Percentiles rank a stretch among this genome's conserved stretches.
Evolutionary conservation across 2,888 invertebrate genomes (phyloP).

Genomic region (Cinara cedri): DNA sequence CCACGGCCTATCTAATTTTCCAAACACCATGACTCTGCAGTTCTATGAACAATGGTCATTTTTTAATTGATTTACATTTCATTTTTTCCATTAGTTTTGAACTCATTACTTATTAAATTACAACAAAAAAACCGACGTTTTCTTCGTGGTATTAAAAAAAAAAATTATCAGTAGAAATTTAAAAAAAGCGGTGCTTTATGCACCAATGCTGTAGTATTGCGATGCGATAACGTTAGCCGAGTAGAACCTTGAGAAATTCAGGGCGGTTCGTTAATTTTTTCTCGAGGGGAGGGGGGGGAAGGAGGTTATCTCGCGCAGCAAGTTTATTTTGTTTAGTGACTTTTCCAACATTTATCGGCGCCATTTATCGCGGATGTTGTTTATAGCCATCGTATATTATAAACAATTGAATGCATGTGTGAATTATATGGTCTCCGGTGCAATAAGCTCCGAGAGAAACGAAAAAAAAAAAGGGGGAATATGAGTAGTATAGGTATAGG

Average conservation of each 20-base stretch:
- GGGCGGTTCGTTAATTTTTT: conserved; percentile 41
- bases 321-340: conserved; percentile 41
- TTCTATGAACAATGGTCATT: no score
- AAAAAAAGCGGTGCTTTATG: no score
- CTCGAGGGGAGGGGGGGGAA: not conserved
- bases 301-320: conserved; percentile 16
- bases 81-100: no score
- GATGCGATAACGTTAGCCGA: not conserved
- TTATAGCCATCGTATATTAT: conserved; percentile 51
- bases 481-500: not conserved
- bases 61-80: no score
- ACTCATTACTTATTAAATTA: no score
- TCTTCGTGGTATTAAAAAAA: no score
- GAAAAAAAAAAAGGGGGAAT: not conserved
- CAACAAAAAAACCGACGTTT: no score
- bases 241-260: conserved; percentile 29
- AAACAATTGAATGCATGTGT: conserved; percentile 47
- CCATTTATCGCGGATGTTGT: conserved; percentile 47
- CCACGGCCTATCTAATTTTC: no score
- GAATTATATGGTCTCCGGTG: not conserved
- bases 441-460: conserved; percentile 6
- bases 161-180: no score
- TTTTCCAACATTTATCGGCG: conserved; percentile 44
- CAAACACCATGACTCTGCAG: no score
- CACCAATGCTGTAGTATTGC: no score